A percentile compares a stretch with the other conserved stretches of the same genome.
phyloP scores from a whole-genome alignment of 2,797 vertebrate species.

The Coreius guichenoti region DNA sequence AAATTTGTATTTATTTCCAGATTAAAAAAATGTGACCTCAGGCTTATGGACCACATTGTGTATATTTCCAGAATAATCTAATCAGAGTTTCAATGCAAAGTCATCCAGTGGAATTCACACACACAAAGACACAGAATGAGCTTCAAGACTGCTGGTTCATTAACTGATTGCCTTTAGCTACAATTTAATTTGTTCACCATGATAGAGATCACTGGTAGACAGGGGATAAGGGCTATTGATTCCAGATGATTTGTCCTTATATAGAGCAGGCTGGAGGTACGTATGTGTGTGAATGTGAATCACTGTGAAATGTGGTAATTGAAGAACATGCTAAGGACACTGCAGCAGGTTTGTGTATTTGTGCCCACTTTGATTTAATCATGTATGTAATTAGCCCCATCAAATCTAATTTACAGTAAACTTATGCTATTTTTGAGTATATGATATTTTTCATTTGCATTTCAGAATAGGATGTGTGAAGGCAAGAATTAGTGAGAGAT shows the following conservation, averaged over 20 bases:
- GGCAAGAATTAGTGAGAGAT: background rate
- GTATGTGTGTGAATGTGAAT: constrained; percentile 5
- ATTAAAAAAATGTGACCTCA: background rate
- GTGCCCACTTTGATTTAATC: constrained; percentile 42
- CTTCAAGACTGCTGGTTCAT: constrained; percentile 44
- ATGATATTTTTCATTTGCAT: background rate
- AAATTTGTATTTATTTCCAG: background rate
- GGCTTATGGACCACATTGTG: background rate
- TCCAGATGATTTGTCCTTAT: constrained; percentile 51
- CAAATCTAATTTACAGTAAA: constrained; percentile 45
- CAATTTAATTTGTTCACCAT: constrained; percentile 60
- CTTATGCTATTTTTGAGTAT: background rate
- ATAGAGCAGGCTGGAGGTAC: constrained; percentile 36
- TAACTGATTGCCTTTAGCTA: constrained; percentile 51
- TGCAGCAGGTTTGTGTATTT: constrained; percentile 22
- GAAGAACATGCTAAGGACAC: constrained; percentile 42
- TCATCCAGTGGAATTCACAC: constrained; percentile 27
- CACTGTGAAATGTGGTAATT: constrained; percentile 17
- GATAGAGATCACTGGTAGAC: constrained; percentile 56
- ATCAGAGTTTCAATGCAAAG: constrained; percentile 17
- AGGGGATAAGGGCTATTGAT: constrained; percentile 62
- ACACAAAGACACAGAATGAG: constrained; percentile 27
- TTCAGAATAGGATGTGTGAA: background rate
- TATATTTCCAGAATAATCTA: constrained; percentile 7
- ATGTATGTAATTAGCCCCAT: constrained; percentile 49